These are phyloP conservation scores for Myiotriccus ornatus DNA, from an alignment of 2,797 vertebrate species.

Conservation along the genomic window DNA sequence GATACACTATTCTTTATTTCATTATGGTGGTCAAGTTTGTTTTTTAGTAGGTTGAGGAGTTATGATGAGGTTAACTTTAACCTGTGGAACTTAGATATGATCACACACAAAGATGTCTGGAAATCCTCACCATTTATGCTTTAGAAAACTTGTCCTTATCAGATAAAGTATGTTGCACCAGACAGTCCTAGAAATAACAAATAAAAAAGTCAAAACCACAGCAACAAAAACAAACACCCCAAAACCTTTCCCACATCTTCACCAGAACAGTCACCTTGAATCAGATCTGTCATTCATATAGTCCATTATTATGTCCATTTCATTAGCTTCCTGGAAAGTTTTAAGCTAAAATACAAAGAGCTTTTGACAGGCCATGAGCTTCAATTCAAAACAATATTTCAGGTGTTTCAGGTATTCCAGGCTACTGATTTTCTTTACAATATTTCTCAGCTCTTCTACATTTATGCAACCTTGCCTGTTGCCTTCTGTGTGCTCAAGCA, in stretches of 20 bases:
- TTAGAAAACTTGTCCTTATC: neutral
- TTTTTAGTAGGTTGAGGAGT: neutral
- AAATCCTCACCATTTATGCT: neutral
- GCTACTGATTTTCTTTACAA: neutral
- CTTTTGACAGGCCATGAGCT: neutral
- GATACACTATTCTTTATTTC: neutral
- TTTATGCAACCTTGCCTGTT: neutral
- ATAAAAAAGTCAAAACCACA: neutral
- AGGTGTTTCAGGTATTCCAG: neutral
- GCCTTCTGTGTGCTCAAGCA: neutral
- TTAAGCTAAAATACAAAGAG: neutral
- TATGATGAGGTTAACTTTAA: neutral
- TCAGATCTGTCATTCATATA: too few species aligned
- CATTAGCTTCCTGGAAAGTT: neutral
- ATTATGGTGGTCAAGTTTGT: neutral
- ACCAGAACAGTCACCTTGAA: neutral
- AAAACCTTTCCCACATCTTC: neutral
- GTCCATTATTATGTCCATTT: neutral
- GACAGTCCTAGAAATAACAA: neutral
- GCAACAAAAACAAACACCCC: rapidly evolving
- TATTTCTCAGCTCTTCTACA: neutral
- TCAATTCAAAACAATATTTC: neutral
- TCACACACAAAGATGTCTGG: neutral
- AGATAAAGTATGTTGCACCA: neutral
- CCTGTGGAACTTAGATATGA: neutral